These are phyloP conservation scores for Philaethria dido DNA, from an alignment of 2,888 invertebrate species.

Conservation along the genomic window DNA sequence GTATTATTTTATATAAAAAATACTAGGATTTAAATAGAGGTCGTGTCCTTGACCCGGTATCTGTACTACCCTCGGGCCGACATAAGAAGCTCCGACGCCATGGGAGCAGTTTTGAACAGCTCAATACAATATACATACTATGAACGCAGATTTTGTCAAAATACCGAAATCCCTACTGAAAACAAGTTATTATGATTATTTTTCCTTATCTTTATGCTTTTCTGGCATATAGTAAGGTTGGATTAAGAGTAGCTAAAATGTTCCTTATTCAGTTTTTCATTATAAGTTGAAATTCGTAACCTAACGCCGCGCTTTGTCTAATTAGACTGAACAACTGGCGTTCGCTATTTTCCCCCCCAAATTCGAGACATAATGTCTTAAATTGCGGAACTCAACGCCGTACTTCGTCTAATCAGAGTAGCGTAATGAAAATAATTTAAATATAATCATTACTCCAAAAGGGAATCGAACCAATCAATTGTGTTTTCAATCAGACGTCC, in stretches of 20 bases:
- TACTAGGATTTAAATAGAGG: constrained; percentile 20
- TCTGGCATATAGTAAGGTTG: not conserved
- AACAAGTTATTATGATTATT: constrained; percentile 23
- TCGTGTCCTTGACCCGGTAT: constrained; percentile 33
- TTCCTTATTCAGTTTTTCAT: too few relatives aligned
- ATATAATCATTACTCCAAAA: too few relatives aligned
- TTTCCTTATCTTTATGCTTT: not conserved
- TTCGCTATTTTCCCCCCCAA: too few relatives aligned
- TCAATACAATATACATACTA: constrained; percentile 24
- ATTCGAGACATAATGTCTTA: too few relatives aligned
- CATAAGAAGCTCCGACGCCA: constrained; percentile 31
- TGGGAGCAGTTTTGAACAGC: constrained; percentile 34
- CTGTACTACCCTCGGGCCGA: constrained; percentile 31
- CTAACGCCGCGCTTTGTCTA: too few relatives aligned
- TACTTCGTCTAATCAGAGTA: not conserved
- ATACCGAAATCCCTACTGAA: constrained; percentile 6
- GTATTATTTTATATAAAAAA: constrained; percentile 6
- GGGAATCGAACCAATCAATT: too few relatives aligned
- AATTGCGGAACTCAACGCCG: not conserved
- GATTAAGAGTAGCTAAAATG: too few relatives aligned
- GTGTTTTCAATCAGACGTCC: too few relatives aligned
- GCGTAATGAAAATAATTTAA: too few relatives aligned
- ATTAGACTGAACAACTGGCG: too few relatives aligned
- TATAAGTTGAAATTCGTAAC: too few relatives aligned
- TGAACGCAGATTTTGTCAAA: constrained; percentile 17